Conservation (phyloP, 2,797 vertebrate species). For the Alca torda region DNA sequence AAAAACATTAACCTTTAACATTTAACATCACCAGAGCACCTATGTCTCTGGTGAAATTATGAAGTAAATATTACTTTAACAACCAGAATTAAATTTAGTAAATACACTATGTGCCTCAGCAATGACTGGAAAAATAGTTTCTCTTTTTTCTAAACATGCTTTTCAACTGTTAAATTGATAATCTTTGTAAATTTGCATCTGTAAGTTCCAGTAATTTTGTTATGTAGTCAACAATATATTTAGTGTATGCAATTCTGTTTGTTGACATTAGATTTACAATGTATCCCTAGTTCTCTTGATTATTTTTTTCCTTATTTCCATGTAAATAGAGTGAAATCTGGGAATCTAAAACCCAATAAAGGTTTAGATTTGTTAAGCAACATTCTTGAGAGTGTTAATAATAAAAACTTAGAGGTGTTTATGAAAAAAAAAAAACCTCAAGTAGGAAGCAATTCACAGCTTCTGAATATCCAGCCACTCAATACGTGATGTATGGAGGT, state of each 20-base stretch:
- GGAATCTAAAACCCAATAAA: neutral
- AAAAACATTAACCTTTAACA: neutral
- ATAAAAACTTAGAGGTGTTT: neutral
- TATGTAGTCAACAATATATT: neutral
- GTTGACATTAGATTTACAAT: neutral
- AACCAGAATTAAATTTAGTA: neutral
- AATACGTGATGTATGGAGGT: neutral
- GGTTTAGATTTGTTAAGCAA: neutral
- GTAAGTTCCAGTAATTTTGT: neutral
- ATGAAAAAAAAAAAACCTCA: neutral
- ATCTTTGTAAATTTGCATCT: neutral
- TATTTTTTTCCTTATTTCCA: neutral
- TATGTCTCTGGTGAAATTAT: neutral
- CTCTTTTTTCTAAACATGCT: neutral
- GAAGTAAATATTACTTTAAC: constrained; percentile 10
- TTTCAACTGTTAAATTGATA: neutral
- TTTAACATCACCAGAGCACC: no score
- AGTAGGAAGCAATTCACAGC: neutral
- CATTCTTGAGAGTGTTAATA: neutral
- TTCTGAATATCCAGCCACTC: neutral
- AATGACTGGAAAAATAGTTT: neutral
- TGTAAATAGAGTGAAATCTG: neutral
- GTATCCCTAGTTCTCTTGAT: neutral
- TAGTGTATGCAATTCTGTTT: neutral
- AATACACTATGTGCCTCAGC: neutral